Evolutionary conservation across 2,888 invertebrate species (phyloP).

Genomic region (Lumbricus terrestris): DNA sequence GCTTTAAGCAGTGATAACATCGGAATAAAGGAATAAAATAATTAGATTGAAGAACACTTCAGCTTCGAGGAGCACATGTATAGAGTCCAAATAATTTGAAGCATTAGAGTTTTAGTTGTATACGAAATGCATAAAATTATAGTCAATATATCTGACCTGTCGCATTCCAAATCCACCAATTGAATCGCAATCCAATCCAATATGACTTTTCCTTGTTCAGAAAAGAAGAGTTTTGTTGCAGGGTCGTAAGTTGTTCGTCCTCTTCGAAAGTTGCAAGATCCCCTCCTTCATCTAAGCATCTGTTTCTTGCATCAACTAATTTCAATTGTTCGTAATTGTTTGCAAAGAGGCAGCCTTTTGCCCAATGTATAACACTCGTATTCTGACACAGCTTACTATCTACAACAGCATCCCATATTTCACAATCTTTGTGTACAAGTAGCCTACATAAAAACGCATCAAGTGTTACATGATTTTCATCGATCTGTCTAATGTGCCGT

Average conservation of each 20-base stretch:
- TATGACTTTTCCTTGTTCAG: neutral
- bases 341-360: neutral
- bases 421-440: no score
- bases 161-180: neutral
- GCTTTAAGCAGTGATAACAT: no score
- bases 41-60: no score
- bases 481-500: no score
- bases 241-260: no score
- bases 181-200: neutral
- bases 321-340: neutral
- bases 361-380: neutral
- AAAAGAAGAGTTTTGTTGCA: neutral
- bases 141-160: neutral
- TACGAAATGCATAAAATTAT: no score
- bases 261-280: neutral
- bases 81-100: neutral
- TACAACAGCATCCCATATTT: no score
- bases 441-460: no score
- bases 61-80: no score
- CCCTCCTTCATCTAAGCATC: neutral
- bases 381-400: neutral
- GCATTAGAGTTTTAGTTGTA: neutral
- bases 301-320: neutral
- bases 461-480: no score
- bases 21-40: no score